Percentiles rank a stretch among this genome's conserved stretches.
Conservation (phyloP, 2,113 vertebrate genomes). For the Rhombomys opimus region DNA sequence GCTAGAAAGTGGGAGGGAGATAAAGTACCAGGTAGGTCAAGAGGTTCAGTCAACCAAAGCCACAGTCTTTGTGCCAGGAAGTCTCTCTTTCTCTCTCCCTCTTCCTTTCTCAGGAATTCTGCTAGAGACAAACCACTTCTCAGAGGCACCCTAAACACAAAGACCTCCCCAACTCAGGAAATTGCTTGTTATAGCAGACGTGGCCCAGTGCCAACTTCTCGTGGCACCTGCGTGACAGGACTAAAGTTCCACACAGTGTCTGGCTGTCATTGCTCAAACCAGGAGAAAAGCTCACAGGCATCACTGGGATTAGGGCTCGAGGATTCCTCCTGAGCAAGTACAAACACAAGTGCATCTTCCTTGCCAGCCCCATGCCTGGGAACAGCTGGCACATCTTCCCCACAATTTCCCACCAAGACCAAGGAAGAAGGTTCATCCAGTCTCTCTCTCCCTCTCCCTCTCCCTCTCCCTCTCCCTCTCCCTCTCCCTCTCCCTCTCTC, state of each 20-base stretch:
- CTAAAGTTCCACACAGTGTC: no score
- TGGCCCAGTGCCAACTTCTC: neutral
- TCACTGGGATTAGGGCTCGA: neutral
- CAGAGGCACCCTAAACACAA: neutral
- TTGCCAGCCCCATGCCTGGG: neutral
- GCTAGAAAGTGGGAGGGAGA: neutral
- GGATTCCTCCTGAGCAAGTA: neutral
- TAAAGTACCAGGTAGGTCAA: neutral
- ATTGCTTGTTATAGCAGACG: neutral
- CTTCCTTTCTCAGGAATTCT: slow-evolving; percentile 39
- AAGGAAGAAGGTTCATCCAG: neutral
- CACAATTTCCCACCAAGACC: neutral
- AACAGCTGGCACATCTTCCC: neutral
- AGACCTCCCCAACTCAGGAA: slow-evolving; percentile 10
- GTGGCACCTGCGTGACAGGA: fast-evolving
- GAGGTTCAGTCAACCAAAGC: neutral
- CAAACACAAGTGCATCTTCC: neutral
- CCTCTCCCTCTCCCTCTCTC: no score
- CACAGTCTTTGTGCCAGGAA: neutral
- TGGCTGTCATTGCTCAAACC: neutral
- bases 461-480: no score
- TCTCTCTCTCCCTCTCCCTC: neutral
- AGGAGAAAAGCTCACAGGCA: neutral
- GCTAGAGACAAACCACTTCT: neutral
- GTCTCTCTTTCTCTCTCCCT: neutral